phyloP scores from a whole-genome alignment of 2,797 vertebrate genomes.

The Falco biarmicus region DNA sequence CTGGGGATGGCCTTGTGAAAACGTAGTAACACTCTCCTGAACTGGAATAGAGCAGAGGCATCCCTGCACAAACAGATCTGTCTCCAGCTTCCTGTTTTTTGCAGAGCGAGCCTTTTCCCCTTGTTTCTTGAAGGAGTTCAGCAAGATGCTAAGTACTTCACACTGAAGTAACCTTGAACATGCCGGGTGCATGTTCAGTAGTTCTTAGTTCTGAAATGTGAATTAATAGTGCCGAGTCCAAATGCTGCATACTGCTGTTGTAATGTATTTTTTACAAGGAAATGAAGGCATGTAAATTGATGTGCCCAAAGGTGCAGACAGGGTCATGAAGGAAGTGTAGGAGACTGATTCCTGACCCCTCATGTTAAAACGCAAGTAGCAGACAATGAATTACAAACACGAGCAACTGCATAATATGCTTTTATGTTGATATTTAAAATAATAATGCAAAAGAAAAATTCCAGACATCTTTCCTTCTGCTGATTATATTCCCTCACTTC shows the following conservation, averaged over 20 bases:
- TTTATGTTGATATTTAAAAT: slow-evolving; percentile 46
- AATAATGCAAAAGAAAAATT: slow-evolving; percentile 49
- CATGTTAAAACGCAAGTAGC: slow-evolving; percentile 13
- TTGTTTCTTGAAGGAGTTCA: not conserved
- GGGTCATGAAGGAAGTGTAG: slow-evolving; percentile 41
- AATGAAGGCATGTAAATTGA: slow-evolving; percentile 8
- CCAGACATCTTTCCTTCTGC: slow-evolving; percentile 32
- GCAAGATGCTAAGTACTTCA: not conserved
- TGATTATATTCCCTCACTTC: not conserved
- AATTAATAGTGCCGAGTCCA: not conserved
- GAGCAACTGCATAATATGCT: slow-evolving; percentile 43
- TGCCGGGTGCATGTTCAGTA: not conserved
- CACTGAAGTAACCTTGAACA: not conserved
- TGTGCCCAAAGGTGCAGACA: slow-evolving; percentile 23
- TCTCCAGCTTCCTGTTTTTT: not conserved
- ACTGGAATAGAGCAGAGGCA: not conserved
- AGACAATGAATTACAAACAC: slow-evolving; percentile 53
- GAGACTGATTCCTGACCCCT: slow-evolving; percentile 42
- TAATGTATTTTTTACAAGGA: not conserved
- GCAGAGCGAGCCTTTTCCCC: not conserved
- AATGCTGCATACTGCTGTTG: not conserved
- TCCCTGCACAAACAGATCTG: not conserved
- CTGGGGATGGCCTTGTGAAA: not conserved
- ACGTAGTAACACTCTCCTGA: not conserved
- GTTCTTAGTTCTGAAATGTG: not conserved